Percentiles rank a stretch among this genome's conserved stretches.
These are phyloP conservation scores for Epinephelus lanceolatus DNA, from an alignment of 2,113 vertebrate genomes.

Conservation along the genomic window DNA sequence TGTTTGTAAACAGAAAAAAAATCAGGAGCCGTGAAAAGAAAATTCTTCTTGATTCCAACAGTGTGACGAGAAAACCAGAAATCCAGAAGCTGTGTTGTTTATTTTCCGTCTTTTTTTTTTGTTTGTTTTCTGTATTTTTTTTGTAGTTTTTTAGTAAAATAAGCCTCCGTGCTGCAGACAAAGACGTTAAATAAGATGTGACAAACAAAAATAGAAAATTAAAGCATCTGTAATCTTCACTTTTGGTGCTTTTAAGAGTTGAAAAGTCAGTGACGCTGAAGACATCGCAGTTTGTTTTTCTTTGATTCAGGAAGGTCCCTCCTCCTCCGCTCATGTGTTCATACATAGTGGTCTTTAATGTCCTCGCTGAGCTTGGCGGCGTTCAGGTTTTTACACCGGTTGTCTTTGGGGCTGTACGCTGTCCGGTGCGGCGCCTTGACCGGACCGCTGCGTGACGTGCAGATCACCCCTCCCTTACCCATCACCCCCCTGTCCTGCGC, in stretches of 20 bases:
- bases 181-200: slow-evolving; percentile 78
- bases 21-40: slow-evolving; percentile 65
- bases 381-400: slow-evolving; percentile 90
- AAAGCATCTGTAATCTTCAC: slow-evolving; percentile 66
- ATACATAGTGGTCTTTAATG: slow-evolving; percentile 85
- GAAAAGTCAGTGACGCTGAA: slow-evolving; percentile 74
- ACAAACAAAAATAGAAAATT: slow-evolving; percentile 51
- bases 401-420: slow-evolving; percentile 91
- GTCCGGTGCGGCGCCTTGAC: slow-evolving; percentile 89
- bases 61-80: slow-evolving; percentile 16
- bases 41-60: slow-evolving; percentile 27
- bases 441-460: slow-evolving; percentile 81
- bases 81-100: slow-evolving; percentile 36
- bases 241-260: slow-evolving; percentile 65
- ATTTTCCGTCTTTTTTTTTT: slow-evolving; percentile 60
- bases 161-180: slow-evolving; percentile 87
- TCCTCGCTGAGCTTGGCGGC: slow-evolving; percentile 83
- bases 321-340: slow-evolving; percentile 14
- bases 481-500: slow-evolving; percentile 80
- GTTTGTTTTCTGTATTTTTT: slow-evolving; percentile 30
- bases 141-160: slow-evolving; percentile 74
- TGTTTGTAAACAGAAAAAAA: slow-evolving; percentile 82
- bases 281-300: slow-evolving; percentile 60
- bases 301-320: slow-evolving; percentile 40
- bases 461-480: slow-evolving; percentile 71